phyloP scores from a whole-genome alignment of 2,113 vertebrate species.

The Prolemur simus region DNA sequence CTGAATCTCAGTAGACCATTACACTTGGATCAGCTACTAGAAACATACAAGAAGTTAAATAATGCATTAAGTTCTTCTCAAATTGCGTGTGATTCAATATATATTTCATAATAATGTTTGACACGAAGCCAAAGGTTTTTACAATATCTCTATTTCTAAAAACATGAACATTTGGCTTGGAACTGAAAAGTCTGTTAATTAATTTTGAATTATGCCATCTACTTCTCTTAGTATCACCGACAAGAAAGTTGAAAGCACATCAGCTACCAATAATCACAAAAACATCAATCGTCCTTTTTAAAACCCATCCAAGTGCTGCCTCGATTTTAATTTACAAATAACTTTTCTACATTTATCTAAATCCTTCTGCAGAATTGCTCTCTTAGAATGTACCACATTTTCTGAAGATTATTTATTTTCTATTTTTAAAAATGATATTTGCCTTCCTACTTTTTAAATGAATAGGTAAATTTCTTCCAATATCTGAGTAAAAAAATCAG shows the following conservation, averaged over 20 bases:
- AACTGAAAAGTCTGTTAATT: constrained; percentile 58
- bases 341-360: background rate
- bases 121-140: background rate
- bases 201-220: constrained; percentile 55
- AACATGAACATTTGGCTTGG: constrained; percentile 66
- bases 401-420: background rate
- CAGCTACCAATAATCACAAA: constrained; percentile 34
- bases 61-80: background rate
- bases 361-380: background rate
- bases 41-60: background rate
- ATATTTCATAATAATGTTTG: background rate
- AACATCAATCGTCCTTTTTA: constrained; percentile 26
- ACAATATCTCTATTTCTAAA: constrained; percentile 11
- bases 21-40: background rate
- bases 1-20: background rate
- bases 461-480: background rate
- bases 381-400: background rate
- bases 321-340: constrained; percentile 19
- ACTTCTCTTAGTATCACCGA: constrained; percentile 27
- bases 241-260: background rate
- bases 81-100: background rate
- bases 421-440: background rate
- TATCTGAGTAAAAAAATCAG: background rate
- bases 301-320: background rate
- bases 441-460: background rate